Conservation (phyloP, 2,888 invertebrate species). For the Aphodius granarius region DNA sequence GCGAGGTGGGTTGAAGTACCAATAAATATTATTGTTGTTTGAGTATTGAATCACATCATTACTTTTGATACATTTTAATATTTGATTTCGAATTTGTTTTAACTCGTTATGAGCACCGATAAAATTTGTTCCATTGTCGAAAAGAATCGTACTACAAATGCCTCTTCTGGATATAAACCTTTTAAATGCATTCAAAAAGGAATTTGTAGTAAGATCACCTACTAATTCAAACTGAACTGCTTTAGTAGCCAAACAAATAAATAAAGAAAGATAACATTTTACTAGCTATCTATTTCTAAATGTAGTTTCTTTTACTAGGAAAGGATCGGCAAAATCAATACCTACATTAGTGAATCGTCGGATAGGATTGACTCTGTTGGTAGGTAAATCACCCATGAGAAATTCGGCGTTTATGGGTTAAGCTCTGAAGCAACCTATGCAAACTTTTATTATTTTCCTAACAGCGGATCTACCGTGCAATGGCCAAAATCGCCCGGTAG, state of each 20-base stretch:
- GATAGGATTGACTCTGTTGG: conserved; percentile 15
- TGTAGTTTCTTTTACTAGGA: not conserved
- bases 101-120: conserved; percentile 28
- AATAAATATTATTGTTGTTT: conserved; percentile 13
- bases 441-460: conserved; percentile 25
- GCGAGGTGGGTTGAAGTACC: conserved; percentile 22
- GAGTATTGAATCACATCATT: not conserved
- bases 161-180: conserved; percentile 31
- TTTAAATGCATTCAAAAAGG: conserved; percentile 28
- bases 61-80: not conserved
- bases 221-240: conserved; percentile 34
- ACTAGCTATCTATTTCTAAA: not conserved
- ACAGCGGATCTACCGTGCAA: conserved; percentile 13
- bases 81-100: not conserved
- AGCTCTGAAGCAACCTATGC: conserved; percentile 28
- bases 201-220: conserved; percentile 28
- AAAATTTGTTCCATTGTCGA: conserved; percentile 34
- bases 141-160: conserved; percentile 16
- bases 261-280: conserved; percentile 30
- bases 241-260: conserved; percentile 38
- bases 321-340: conserved; percentile 8
- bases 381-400: conserved; percentile 33
- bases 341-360: conserved; percentile 26
- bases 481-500: conserved; percentile 24
- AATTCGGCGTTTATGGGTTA: conserved; percentile 24